Conservation (phyloP, 2,113 vertebrate genomes). For the Scomber scombrus region DNA sequence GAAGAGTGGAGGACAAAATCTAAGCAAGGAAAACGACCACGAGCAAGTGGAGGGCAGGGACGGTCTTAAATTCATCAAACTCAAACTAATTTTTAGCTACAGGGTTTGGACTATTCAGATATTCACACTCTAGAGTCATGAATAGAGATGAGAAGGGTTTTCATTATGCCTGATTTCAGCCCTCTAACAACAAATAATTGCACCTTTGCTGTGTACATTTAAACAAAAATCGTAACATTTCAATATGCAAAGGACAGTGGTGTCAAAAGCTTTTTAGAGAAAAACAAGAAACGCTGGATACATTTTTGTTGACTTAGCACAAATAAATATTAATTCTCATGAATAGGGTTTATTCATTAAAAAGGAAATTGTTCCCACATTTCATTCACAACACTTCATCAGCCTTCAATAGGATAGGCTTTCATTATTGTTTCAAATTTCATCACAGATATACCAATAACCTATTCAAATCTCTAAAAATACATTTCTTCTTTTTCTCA, state of each 20-base stretch:
- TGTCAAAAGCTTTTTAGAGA: neutral
- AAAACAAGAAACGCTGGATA: neutral
- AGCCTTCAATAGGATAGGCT: neutral
- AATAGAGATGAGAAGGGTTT: neutral
- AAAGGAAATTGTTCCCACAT: neutral
- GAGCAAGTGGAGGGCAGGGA: neutral
- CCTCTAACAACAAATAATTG: neutral
- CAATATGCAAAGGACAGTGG: neutral
- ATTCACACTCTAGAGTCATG: neutral
- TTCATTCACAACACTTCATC: neutral
- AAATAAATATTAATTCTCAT: neutral
- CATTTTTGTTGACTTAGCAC: neutral
- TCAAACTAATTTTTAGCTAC: neutral
- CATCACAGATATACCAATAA: constrained; percentile 1
- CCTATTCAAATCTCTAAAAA: neutral
- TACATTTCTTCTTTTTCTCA: neutral
- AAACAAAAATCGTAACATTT: neutral
- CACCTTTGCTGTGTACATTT: neutral
- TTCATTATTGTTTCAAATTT: neutral
- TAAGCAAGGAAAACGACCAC: too few species aligned
- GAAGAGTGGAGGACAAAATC: neutral
- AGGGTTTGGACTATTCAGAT: neutral
- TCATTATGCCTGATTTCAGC: neutral
- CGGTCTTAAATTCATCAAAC: neutral
- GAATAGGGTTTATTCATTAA: neutral